These are phyloP conservation scores for Tetranychus piercei DNA, from an alignment of 2,888 invertebrate species.

Conservation along the genomic window DNA sequence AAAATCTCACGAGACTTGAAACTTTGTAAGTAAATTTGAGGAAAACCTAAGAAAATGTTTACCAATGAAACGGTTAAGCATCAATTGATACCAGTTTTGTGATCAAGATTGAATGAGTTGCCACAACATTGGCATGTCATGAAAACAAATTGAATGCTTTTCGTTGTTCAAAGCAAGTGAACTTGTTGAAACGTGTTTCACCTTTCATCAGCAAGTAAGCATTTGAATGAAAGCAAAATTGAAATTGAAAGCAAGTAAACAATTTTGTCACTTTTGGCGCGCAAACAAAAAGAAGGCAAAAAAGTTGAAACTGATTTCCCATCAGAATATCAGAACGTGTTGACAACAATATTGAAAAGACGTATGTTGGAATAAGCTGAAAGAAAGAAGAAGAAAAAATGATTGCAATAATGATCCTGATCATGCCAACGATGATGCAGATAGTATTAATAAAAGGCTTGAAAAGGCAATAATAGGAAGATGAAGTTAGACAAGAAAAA, in stretches of 20 bases:
- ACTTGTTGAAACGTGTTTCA: too few relatives aligned
- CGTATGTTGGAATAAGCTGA: neutral
- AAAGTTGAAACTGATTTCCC: neutral
- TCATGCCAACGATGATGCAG: neutral
- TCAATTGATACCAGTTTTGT: too few relatives aligned
- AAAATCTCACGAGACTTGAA: too few relatives aligned
- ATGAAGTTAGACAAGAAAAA: neutral
- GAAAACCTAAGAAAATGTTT: too few relatives aligned
- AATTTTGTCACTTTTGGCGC: neutral
- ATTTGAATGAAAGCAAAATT: neutral
- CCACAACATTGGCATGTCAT: too few relatives aligned
- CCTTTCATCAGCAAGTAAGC: too few relatives aligned
- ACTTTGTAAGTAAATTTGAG: too few relatives aligned
- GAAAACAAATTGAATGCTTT: too few relatives aligned
- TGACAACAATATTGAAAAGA: neutral
- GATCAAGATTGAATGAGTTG: too few relatives aligned
- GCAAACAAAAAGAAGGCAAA: neutral
- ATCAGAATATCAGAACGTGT: neutral
- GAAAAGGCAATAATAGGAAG: neutral
- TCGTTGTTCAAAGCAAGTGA: too few relatives aligned
- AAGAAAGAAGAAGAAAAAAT: neutral
- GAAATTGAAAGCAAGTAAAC: neutral
- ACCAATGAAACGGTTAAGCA: too few relatives aligned
- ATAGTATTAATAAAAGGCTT: neutral
- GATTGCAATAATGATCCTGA: too few relatives aligned